Conservation (phyloP, 2,888 invertebrate genomes). For the Eristalinus aeneus region DNA sequence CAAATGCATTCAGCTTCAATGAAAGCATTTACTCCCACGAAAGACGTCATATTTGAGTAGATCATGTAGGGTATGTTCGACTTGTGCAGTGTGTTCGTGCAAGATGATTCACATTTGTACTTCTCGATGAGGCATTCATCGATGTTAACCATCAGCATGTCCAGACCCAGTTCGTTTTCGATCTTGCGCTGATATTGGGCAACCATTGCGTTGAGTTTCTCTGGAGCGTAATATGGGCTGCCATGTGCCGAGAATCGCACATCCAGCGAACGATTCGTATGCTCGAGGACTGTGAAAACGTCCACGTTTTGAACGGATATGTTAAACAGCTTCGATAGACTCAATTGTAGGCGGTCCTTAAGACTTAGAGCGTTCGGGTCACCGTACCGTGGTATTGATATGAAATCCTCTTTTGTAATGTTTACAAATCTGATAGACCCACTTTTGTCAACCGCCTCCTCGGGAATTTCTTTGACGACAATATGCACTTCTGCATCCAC, state of each 20-base stretch:
- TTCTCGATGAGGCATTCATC: constrained; percentile 93
- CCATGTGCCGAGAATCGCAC: constrained; percentile 96
- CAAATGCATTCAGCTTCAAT: constrained; percentile 91
- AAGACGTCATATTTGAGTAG: constrained; percentile 95
- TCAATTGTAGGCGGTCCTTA: constrained; percentile 81
- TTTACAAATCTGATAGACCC: constrained; percentile 94
- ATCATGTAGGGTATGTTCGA: constrained; percentile 90
- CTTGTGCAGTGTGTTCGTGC: constrained; percentile 89
- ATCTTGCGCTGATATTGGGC: constrained; percentile 86
- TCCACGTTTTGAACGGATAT: constrained; percentile 92
- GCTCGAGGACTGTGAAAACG: constrained; percentile 93
- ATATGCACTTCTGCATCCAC: constrained; percentile 94
- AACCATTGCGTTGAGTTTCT: constrained; percentile 93
- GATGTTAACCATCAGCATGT: constrained; percentile 93
- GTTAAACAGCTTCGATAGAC: constrained; percentile 87
- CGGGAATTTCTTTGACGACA: constrained; percentile 92
- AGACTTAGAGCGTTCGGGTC: constrained; percentile 76
- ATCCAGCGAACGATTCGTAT: constrained; percentile 85
- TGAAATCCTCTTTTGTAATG: constrained; percentile 92
- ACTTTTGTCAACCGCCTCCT: constrained; percentile 95
- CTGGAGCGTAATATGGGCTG: constrained; percentile 94
- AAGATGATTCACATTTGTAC: constrained; percentile 87
- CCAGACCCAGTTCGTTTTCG: constrained; percentile 86
- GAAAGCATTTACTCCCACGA: constrained; percentile 94
- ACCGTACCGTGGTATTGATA: constrained; percentile 81